Evolutionary conservation across 2,888 invertebrate species (phyloP), one percentile per base, ranked within the genome.

Genomic region (Nomada flava): DNA sequence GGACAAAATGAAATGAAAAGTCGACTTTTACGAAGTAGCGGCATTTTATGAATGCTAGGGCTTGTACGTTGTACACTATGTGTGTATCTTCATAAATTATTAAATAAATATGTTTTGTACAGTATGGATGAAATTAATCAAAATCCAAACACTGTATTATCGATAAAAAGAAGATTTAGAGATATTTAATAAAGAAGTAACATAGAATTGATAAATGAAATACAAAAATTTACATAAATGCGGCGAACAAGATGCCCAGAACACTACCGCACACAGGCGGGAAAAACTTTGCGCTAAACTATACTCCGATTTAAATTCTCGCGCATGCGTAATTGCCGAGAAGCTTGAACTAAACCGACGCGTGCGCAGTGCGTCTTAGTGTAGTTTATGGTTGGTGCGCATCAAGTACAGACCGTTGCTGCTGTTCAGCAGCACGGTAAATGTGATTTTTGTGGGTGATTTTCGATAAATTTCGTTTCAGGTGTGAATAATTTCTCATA

Each of bases 41-140:
- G 89, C 91, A 89, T 89, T 89, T 79, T 84, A 89, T 82, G 83
- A 88, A 89, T 86, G 87, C 87, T 88, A 90, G 89, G 83, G 89
- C 90, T 90, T 92, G 87, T 89, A 88, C 77, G 87, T 89, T 89
- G 89, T 91, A 91, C 89, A 89, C 88, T 90, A 83, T 89, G 87
- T 90, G 90, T 90, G 92, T 92, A 91, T 91, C 85, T 90, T 86
- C 79, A 87, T 93, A 92, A 93, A 92, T 92, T 92, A 92, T 92
- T 92, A 83, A 92, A 93, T 93, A 92, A 92, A 92, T 93, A 92
- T 92, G 92, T 93, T 92, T 93, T 93, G 89, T 93, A 92, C 91
- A 92, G 91, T 91, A 91, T 67, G 23, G 13, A 29, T 18, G 29
- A 13, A 18, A 68, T 71, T 52, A 23, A 57, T 70, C 13, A 20